Conservation (phyloP, 2,888 invertebrate species). For the Liopterus haemorrhoidalis region DNA sequence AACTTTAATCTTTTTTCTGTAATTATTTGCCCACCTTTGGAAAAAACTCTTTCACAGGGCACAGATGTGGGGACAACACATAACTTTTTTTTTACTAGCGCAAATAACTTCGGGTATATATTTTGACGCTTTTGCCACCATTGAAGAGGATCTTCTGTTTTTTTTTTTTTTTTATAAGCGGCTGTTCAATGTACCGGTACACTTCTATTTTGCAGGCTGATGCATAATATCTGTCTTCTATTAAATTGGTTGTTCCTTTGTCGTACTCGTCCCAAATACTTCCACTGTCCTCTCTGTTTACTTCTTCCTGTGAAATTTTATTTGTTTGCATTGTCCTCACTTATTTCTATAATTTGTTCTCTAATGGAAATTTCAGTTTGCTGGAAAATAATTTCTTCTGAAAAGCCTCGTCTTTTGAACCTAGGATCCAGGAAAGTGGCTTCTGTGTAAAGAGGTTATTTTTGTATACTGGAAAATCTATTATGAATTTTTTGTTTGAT, state of each 20-base stretch:
- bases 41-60: conserved; percentile 31
- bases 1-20: conserved; percentile 29
- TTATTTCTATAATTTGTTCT: not conserved
- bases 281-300: too few relatives aligned
- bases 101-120: conserved; percentile 26
- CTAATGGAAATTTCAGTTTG: not conserved
- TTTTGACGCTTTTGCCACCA: conserved; percentile 29
- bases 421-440: conserved; percentile 3
- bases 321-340: not conserved
- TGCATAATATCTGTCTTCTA: conserved; percentile 19
- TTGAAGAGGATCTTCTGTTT: conserved; percentile 27
- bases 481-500: not conserved
- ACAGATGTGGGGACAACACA: conserved; percentile 30
- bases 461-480: conserved; percentile 8
- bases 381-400: not conserved
- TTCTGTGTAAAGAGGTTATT: not conserved
- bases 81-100: conserved; percentile 27
- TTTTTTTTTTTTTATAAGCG: conserved; percentile 19
- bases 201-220: conserved; percentile 27
- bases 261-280: conserved; percentile 27
- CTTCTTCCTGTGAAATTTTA: too few relatives aligned
- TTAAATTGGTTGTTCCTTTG: conserved; percentile 15
- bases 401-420: conserved; percentile 3
- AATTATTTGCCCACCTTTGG: conserved; percentile 28
- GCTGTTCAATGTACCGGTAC: conserved; percentile 28